These are phyloP conservation scores for Drosophila multiciliata DNA, from an alignment of 2,888 invertebrate species.

Conservation along the genomic window DNA sequence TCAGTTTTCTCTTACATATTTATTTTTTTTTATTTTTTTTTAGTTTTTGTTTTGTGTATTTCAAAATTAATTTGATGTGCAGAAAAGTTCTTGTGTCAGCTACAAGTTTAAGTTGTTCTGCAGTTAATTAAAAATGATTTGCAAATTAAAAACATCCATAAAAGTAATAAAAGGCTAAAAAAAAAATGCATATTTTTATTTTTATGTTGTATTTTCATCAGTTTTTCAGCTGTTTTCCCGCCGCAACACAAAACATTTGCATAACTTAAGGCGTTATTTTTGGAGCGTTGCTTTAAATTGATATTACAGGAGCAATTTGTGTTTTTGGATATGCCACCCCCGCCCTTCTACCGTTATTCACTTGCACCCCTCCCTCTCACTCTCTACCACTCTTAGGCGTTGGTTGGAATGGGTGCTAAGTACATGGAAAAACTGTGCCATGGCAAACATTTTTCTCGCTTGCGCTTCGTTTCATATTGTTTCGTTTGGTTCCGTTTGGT, in stretches of 20 bases:
- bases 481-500: slow-evolving; percentile 46
- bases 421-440: slow-evolving; percentile 71
- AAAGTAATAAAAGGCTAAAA: slow-evolving; percentile 1
- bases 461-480: slow-evolving; percentile 29
- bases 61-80: slow-evolving; percentile 46
- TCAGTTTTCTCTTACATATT: slow-evolving; percentile 33
- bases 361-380: no score
- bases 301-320: slow-evolving; percentile 72
- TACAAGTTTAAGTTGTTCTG: slow-evolving; percentile 21
- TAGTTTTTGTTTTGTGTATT: slow-evolving; percentile 40
- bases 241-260: slow-evolving; percentile 63
- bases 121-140: slow-evolving; percentile 40
- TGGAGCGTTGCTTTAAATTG: slow-evolving; percentile 72
- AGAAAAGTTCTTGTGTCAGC: slow-evolving; percentile 28
- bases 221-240: slow-evolving; percentile 22
- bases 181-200: no score
- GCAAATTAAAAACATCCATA: slow-evolving; percentile 14
- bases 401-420: slow-evolving; percentile 40
- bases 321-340: slow-evolving; percentile 38
- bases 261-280: slow-evolving; percentile 75
- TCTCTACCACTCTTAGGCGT: slow-evolving; percentile 8
- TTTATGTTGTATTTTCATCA: slow-evolving; percentile 11
- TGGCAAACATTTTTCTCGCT: slow-evolving; percentile 59
- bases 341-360: background rate
- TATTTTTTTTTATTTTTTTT: slow-evolving; percentile 3